A percentile compares a stretch with the other conserved stretches of the same genome.
These are phyloP conservation scores for Epinotia brunnichana DNA, from an alignment of 2,888 invertebrate genomes.

Conservation along the genomic window DNA sequence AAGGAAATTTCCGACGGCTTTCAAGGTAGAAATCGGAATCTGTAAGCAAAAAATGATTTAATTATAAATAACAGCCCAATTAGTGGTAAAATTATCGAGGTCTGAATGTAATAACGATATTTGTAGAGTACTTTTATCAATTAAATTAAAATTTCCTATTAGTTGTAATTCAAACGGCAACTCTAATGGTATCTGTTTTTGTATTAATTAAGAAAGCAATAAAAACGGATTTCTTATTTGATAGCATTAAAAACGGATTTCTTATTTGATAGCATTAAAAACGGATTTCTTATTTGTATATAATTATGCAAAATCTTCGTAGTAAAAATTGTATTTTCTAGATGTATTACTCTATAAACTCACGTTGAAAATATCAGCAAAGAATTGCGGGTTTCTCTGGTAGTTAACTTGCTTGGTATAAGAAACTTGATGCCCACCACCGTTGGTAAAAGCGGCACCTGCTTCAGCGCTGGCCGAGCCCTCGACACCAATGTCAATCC, in stretches of 20 bases:
- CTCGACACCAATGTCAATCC: conserved; percentile 65
- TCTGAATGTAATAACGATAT: no score
- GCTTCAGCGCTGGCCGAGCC: conserved; percentile 53
- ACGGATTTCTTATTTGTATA: not conserved
- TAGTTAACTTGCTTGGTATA: conserved; percentile 64
- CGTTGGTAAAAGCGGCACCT: conserved; percentile 48
- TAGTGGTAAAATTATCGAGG: not conserved
- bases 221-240: no score
- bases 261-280: not conserved
- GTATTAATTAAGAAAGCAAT: not conserved
- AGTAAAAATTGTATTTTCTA: not conserved
- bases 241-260: not conserved
- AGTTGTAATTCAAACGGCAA: no score
- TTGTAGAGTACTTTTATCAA: no score
- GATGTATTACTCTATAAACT: conserved; percentile 55
- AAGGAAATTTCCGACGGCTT: conserved; percentile 85
- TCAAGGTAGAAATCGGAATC: conserved; percentile 87
- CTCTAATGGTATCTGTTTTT: no score
- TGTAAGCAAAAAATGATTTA: conserved; percentile 54
- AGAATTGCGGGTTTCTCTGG: conserved; percentile 75
- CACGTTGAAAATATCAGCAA: conserved; percentile 86
- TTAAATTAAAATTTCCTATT: no score
- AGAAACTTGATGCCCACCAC: conserved; percentile 56
- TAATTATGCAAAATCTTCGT: not conserved
- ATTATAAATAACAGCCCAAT: not conserved